Evolutionary conservation across 2,113 vertebrate genomes (phyloP), one percentile per base, ranked within the genome.

Genomic region (Charadrius vociferus): DNA sequence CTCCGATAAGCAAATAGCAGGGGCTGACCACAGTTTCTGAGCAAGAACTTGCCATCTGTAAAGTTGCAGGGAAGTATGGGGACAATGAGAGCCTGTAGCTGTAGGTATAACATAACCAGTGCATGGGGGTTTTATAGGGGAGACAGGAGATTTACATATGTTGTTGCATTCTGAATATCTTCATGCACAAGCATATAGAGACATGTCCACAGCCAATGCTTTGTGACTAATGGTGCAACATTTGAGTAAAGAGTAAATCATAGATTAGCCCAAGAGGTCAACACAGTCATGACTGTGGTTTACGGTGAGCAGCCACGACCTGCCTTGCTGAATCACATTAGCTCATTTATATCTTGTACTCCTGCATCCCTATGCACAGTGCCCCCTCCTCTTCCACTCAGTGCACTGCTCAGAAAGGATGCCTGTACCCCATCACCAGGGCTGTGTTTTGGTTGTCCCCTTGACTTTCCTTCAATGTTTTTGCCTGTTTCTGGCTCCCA

Each of bases 91-190:
- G 12, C n/a, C 34, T 29, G 2, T 6, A 34, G 34, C 6, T 52
- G 0, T 43, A 30, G n/a, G 32, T 23, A 1, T 17, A 67, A 41
- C 0, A 1, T 2, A 21, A 34, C 21, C 53, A 36, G 30, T 11
- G 32, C 10, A 1, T 8, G 34, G 4, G 7, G 32, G 5, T 2
- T 61, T 67, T 56, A 10, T 27, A 37, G 68, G 27, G 55, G 27
- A 55, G 49, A 52, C 4, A 3, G 74, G 41, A 59, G 37, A 26
- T 36, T 59, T 43, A 5, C 30, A 4, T 72, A 8, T 9, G 36
- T 7, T 10, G 10, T 58, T 84, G 13, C 10, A 10, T 77, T 67
- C 50, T 49, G 39, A 56, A 3, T 41, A 10, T 37, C 20, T 82
- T 62, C 8, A 39, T 43, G 32, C 10, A 27, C 2, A 11, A 27